phyloP scores from a whole-genome alignment of 2,888 invertebrate genomes.

The Hyposoter didymator region DNA sequence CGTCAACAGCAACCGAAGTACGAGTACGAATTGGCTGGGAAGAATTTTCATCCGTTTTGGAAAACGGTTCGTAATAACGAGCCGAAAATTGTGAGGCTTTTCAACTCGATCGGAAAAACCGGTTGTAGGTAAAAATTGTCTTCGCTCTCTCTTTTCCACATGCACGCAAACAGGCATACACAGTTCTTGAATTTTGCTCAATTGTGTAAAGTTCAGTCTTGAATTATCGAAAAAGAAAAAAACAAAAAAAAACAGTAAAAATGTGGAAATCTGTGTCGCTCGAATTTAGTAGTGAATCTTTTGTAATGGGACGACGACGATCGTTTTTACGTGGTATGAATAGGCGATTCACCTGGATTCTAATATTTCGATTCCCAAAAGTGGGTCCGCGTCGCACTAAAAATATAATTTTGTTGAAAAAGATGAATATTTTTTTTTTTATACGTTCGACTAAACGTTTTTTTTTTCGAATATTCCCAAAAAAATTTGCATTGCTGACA shows the following conservation, averaged over 20 bases:
- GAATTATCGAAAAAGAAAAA: constrained; percentile 30
- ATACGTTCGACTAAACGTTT: no score
- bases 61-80: background rate
- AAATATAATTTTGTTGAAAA: no score
- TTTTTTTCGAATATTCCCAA: no score
- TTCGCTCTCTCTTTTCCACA: constrained; percentile 14
- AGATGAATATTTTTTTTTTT: no score
- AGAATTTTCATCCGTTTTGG: background rate
- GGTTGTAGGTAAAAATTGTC: constrained; percentile 8
- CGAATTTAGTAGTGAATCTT: constrained; percentile 21
- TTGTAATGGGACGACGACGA: constrained; percentile 11
- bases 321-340: background rate
- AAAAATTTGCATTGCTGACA: no score
- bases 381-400: background rate
- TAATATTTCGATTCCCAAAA: background rate
- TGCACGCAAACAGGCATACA: constrained; percentile 9
- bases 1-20: background rate
- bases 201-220: constrained; percentile 63
- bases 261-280: constrained; percentile 47
- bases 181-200: background rate
- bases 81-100: background rate
- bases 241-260: constrained; percentile 43
- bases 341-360: background rate
- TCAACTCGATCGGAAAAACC: constrained; percentile 13
- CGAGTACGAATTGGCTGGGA: background rate